These are phyloP conservation scores for Coptodon rendalli DNA, from an alignment of 2,113 vertebrate genomes.

Conservation along the genomic window DNA sequence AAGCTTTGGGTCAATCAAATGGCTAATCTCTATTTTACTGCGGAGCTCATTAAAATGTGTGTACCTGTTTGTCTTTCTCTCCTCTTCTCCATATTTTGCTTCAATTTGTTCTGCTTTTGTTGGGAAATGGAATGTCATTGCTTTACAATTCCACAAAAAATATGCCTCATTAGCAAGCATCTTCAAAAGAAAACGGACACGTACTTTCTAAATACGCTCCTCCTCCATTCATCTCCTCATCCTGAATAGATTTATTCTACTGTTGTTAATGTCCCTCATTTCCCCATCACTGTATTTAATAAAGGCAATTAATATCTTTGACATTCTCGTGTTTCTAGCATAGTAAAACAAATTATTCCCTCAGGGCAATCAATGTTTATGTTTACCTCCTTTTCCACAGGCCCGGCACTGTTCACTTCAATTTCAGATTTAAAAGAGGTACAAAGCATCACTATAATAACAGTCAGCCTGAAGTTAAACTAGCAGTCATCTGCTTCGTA, in stretches of 20 bases:
- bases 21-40: conserved; percentile 28
- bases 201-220: not conserved
- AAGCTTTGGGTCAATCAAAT: conserved; percentile 12
- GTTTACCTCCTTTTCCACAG: not conserved
- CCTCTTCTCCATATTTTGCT: conserved; percentile 8
- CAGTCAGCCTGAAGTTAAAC: not conserved
- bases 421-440: not conserved
- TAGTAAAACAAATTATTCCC: not conserved
- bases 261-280: not conserved
- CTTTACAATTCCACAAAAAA: conserved; percentile 19
- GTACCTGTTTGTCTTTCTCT: conserved; percentile 16
- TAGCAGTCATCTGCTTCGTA: not conserved
- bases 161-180: conserved; percentile 31
- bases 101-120: conserved; percentile 44
- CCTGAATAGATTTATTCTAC: not conserved
- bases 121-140: conserved; percentile 17
- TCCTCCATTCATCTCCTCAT: not conserved
- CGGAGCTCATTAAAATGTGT: conserved; percentile 21
- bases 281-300: not conserved
- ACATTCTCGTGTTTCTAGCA: not conserved
- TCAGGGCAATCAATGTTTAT: not conserved
- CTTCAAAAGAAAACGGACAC: conserved; percentile 27
- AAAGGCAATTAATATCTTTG: not conserved
- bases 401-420: not conserved
- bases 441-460: not conserved